A percentile compares a stretch with the other conserved stretches of the same genome.
These are phyloP conservation scores for Sebastes cheni DNA, from an alignment of 2,797 vertebrate species.

Conservation along the genomic window DNA sequence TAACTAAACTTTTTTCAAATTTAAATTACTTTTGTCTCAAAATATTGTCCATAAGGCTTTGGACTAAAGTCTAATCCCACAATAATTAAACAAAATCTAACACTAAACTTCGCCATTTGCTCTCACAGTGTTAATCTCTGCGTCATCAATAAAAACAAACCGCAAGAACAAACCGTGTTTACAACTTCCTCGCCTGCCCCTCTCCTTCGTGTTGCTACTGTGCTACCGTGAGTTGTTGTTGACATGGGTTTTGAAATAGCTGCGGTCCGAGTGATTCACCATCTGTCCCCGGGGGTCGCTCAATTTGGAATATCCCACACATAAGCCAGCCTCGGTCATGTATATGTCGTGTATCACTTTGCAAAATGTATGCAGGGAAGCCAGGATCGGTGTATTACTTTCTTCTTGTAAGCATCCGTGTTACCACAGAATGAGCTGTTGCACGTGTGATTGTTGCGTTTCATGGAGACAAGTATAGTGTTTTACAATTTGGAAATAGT, in stretches of 20 bases:
- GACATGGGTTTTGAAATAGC: slow-evolving; percentile 76
- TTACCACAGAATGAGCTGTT: slow-evolving; percentile 1
- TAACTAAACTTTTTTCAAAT: background rate
- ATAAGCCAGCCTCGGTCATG: slow-evolving; percentile 24
- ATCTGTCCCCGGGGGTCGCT: slow-evolving; percentile 67
- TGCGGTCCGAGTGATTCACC: slow-evolving; percentile 61
- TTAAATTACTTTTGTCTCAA: background rate
- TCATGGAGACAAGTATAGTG: background rate
- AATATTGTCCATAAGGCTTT: background rate
- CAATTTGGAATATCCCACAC: slow-evolving; percentile 63
- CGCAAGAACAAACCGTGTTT: slow-evolving; percentile 57
- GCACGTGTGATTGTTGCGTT: slow-evolving; percentile 21
- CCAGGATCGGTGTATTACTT: slow-evolving; percentile 2
- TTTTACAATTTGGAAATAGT: background rate
- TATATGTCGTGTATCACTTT: slow-evolving; percentile 54
- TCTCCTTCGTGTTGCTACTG: slow-evolving; percentile 38
- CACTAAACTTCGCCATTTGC: background rate
- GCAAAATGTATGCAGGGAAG: slow-evolving; percentile 24
- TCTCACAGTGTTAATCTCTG: slow-evolving; percentile 4
- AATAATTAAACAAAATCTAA: background rate
- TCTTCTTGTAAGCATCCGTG: slow-evolving; percentile 11
- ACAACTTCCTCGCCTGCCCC: slow-evolving; percentile 39
- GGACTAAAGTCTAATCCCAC: background rate
- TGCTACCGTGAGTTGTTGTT: slow-evolving; percentile 60
- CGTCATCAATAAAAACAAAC: slow-evolving; percentile 39